Percentiles rank a stretch among this genome's conserved stretches.
Conservation (phyloP, 2,797 vertebrate genomes). For the Lagocephalus sceleratus region DNA sequence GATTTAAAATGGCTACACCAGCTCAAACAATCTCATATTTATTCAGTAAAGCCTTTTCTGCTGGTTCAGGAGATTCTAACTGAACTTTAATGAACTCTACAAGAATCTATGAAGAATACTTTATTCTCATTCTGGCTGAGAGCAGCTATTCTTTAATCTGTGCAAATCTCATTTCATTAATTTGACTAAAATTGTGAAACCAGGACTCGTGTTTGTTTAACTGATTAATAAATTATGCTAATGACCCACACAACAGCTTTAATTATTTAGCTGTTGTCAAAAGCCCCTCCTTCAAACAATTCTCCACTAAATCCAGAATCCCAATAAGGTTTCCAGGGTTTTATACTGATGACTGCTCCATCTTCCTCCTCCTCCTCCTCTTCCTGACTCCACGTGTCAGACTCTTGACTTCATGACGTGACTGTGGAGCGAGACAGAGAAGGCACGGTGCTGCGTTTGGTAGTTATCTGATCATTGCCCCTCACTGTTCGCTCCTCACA, state of each 20-base stretch:
- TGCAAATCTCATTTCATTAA: too few relatives aligned
- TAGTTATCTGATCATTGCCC: constrained; percentile 71
- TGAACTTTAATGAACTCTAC: neutral
- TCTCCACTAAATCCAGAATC: constrained; percentile 3
- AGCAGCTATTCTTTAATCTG: too few relatives aligned
- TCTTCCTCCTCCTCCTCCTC: constrained; percentile 20
- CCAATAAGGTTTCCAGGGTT: neutral
- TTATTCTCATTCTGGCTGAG: too few relatives aligned
- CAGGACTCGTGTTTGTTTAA: too few relatives aligned
- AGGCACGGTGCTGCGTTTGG: constrained; percentile 56
- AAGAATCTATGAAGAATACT: too few relatives aligned
- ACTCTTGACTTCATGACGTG: constrained; percentile 31
- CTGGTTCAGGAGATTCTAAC: neutral
- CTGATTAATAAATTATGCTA: too few relatives aligned
- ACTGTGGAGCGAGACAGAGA: constrained; percentile 27
- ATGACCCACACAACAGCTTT: too few relatives aligned
- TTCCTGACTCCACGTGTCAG: constrained; percentile 30
- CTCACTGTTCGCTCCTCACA: constrained; percentile 52
- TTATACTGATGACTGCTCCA: neutral
- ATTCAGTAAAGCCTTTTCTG: too few relatives aligned
- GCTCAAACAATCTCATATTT: too few relatives aligned
- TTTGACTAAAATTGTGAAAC: too few relatives aligned
- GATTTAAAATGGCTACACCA: too few relatives aligned
- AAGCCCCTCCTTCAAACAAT: constrained; percentile 8
- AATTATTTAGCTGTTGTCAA: neutral